Evolutionary conservation across 2,113 vertebrate species (phyloP).

Genomic region (Corapipo altera): DNA sequence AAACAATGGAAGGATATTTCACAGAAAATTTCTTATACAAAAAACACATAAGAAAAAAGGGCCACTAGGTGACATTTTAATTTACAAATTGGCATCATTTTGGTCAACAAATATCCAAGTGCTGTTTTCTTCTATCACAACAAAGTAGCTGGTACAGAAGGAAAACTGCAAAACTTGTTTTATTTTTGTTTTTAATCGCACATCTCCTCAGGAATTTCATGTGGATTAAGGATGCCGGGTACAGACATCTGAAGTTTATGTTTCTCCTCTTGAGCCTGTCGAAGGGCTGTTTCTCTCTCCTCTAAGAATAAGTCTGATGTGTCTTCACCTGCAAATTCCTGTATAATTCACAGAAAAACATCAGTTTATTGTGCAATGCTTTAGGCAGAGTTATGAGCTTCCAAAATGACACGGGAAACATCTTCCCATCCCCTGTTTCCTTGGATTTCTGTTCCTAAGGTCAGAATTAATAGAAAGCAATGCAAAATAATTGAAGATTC

Average conservation of each 20-base stretch:
- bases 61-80: constrained; percentile 94
- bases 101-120: constrained; percentile 93
- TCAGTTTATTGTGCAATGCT: background rate
- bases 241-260: constrained; percentile 97
- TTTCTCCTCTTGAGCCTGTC: constrained; percentile 96
- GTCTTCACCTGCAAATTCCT: constrained; percentile 98
- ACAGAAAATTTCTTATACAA: constrained; percentile 93
- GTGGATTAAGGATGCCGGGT: constrained; percentile 96
- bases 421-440: background rate
- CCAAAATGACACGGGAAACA: background rate
- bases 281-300: constrained; percentile 90
- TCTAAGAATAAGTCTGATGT: constrained; percentile 94
- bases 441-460: background rate
- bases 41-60: constrained; percentile 95
- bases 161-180: constrained; percentile 74
- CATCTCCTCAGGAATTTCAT: constrained; percentile 98
- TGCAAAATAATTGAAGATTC: background rate
- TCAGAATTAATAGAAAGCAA: background rate
- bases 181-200: constrained; percentile 82
- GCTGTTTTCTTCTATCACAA: constrained; percentile 79
- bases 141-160: constrained; percentile 75
- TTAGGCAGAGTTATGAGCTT: background rate
- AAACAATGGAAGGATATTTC: constrained; percentile 89
- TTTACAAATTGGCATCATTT: constrained; percentile 97
- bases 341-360: background rate